Evolutionary conservation across 2,797 vertebrate genomes (phyloP).

Genomic region (Cyprinodon diabolis): DNA sequence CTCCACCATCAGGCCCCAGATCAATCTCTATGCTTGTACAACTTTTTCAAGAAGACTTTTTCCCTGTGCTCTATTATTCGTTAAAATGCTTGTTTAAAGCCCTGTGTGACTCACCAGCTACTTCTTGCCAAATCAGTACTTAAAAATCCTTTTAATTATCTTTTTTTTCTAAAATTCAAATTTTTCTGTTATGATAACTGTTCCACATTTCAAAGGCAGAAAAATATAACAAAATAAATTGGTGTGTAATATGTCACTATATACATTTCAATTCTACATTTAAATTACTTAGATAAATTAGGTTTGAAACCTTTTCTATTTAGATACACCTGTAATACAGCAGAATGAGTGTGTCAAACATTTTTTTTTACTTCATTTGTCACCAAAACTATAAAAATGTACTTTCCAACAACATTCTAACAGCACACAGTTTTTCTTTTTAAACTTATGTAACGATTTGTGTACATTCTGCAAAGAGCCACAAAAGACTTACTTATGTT

Average conservation of each 20-base stretch:
- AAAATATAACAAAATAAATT: too few relatives aligned
- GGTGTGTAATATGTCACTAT: background rate
- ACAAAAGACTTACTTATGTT: constrained; percentile 65
- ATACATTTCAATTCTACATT: background rate
- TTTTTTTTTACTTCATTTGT: background rate
- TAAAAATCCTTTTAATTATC: background rate
- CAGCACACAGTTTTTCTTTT: constrained; percentile 18
- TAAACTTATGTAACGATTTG: constrained; percentile 28
- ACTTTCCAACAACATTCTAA: constrained; percentile 11
- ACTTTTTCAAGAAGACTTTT: background rate
- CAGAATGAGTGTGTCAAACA: background rate
- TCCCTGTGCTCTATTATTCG: background rate
- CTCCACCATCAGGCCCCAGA: background rate
- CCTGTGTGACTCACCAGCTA: background rate
- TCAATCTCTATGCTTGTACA: background rate
- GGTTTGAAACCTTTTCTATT: background rate
- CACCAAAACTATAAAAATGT: background rate
- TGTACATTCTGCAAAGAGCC: constrained; percentile 50
- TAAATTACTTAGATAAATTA: background rate
- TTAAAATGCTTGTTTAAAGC: background rate
- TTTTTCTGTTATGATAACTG: background rate
- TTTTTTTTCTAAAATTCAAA: background rate
- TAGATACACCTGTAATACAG: background rate
- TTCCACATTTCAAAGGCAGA: background rate
- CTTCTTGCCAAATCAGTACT: background rate